Base-by-base conservation (phyloP, 2,797 vertebrate genomes). In the Paratrypauchen microcephalus region DNA sequence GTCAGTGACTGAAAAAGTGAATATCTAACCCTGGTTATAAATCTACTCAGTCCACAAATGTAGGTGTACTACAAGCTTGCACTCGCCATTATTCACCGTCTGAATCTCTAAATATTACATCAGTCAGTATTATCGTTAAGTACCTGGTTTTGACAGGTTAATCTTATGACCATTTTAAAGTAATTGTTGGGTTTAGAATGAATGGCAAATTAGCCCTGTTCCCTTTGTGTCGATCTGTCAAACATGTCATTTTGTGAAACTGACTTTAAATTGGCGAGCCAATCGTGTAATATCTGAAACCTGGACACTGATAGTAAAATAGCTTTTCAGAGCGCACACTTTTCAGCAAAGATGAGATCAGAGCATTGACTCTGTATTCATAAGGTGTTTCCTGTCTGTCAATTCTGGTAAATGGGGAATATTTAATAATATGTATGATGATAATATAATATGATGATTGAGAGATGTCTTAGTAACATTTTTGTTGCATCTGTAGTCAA, bases 201-300 rank as follows among this genome's bases (percentile, higher is more conserved):
- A 65, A 70, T 36, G 52, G 50, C 52, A 70, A 66, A 70, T 69
- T 58, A 36, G 63, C 26, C 55, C 28, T 55, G 7, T 24, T 59
- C 16, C 57, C 30, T 70, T 61, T 50, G 41, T 68, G 52, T 72
- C 71, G 50, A 28, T 56, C 65, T 75, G 65, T 68, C 52, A 30
- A 58, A 59, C 69, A 47, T n/a, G 9, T 15, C 58, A 19, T 13
- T 67, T 30, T 23, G 57, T 68, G 63, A 74, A 77, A 81, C 36
- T 59, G 52, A 69, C 36, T 75, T 74, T 63, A 67, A 68, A 73
- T 67, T 41, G 28, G 23, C 30, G 67, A 69, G 61, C 66, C 79
- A 77, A 77, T 76, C 61, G 69, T 74, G 65, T 74, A 79, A 81
- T 71, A 61, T 75, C 70, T 70, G 47, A 52, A 74, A 69, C 62